A percentile compares a stretch with the other conserved stretches of the same genome.
These are phyloP conservation scores for Charanyca ferruginea DNA, from an alignment of 2,888 invertebrate species.

Conservation along the genomic window DNA sequence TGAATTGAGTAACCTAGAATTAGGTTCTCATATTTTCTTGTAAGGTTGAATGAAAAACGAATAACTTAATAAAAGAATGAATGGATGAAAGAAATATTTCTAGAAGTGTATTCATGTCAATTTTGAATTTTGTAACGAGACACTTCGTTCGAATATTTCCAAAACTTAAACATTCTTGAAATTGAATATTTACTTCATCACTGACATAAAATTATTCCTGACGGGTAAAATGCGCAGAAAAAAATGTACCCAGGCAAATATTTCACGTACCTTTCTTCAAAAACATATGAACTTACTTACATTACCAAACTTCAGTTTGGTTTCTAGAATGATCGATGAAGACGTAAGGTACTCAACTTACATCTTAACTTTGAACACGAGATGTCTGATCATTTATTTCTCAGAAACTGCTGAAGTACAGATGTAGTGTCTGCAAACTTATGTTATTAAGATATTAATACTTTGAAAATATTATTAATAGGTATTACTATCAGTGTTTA, in stretches of 20 bases:
- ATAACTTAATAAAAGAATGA: too few species aligned
- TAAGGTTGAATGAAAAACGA: too few species aligned
- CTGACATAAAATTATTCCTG: too few species aligned
- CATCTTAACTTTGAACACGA: conserved; percentile 29
- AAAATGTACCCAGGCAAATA: background rate
- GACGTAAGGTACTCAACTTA: conserved; percentile 34
- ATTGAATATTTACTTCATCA: too few species aligned
- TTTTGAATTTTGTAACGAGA: too few species aligned
- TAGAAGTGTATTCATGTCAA: too few species aligned
- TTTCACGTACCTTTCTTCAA: background rate
- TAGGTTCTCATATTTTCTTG: too few species aligned
- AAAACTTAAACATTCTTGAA: too few species aligned
- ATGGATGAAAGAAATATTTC: too few species aligned
- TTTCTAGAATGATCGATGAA: conserved; percentile 49
- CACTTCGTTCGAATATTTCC: too few species aligned
- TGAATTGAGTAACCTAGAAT: too few species aligned
- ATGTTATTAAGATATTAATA: conserved; percentile 30
- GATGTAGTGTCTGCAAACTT: conserved; percentile 30
- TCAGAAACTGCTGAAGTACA: conserved; percentile 24
- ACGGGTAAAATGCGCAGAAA: background rate
- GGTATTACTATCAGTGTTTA: conserved; percentile 2
- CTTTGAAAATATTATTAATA: background rate
- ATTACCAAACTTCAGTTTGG: conserved; percentile 31
- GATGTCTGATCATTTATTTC: conserved; percentile 37
- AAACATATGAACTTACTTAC: conserved; percentile 6